Evolutionary conservation across 2,113 vertebrate species (phyloP), one percentile per base, ranked within the genome.

Genomic region (Gopherus evgoodei): DNA sequence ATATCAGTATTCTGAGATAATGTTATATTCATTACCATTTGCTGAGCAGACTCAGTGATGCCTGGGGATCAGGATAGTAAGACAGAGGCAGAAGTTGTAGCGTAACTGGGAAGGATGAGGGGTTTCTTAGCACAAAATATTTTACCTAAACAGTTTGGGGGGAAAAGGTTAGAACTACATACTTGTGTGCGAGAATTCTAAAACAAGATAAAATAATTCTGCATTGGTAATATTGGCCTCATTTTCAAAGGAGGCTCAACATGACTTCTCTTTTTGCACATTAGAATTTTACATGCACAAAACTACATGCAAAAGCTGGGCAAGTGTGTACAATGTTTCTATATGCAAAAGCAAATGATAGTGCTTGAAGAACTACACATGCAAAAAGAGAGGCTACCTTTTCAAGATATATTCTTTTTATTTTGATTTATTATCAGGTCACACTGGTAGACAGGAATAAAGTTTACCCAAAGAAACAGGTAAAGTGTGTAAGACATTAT

Each of bases 31-130:
- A 87, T 98, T 99, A 99, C 99, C 99, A 99, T 99, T 98, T 99
- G 86, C 98, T 98, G 21, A 99, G 98, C 75, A 99, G 98, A 93
- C 96, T 98, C 85, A 99, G 81, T 35, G 98, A 99, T 56, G 99
- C 99, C 82, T 99, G 97, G 0, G 99, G 99, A 84, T 98, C 98
- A 4, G 99, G 99, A 94, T 99, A 99, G 57, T 98, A 97, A 91
- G 99, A 99, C 31, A 99, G 97, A 88, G 99, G 98, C 84, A 99
- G 96, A 78, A 99, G 98, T 97, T 99, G 99, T 95, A 99, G 92
- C n/a, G 97, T 98, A 88, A 99, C 98, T 29, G 99, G 99, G 88
- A 98, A 98, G 59, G 98, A 98, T 22, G 99, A 99, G 1, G 99
- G 99, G 94, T 99, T 99, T 98, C 98, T 99, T 97, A 99, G 97